Conservation (phyloP, 2,797 vertebrate genomes). For the Dallia pectoralis region DNA sequence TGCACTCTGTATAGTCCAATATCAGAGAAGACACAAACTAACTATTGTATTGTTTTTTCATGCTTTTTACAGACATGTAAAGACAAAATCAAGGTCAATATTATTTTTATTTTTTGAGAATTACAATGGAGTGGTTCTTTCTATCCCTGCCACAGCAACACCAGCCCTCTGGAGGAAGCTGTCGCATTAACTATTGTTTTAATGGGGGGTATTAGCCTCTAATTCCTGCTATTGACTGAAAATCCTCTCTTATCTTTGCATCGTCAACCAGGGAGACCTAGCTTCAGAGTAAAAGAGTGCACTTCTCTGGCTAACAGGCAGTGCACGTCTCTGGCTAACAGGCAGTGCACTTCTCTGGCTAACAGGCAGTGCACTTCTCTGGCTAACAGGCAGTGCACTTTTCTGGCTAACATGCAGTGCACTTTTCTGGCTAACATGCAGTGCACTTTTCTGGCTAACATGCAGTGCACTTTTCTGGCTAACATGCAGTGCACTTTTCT, state of each 20-base stretch:
- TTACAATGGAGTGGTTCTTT: background rate
- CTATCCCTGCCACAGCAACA: conserved; percentile 9
- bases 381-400: conserved; percentile 20
- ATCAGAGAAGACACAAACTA: background rate
- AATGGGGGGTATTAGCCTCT: conserved; percentile 58
- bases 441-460: conserved; percentile 38
- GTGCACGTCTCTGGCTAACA: conserved; percentile 49
- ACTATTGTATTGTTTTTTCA: background rate
- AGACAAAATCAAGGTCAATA: background rate
- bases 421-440: conserved; percentile 46
- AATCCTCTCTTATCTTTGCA: conserved; percentile 49
- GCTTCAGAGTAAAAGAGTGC: background rate
- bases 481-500: conserved; percentile 50
- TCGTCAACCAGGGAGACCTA: conserved; percentile 44
- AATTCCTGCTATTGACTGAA: conserved; percentile 65
- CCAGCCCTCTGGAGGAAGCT: conserved; percentile 47
- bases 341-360: conserved; percentile 46
- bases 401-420: conserved; percentile 53
- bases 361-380: conserved; percentile 43
- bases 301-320: conserved; percentile 39
- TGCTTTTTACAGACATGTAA: background rate
- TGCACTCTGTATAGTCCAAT: too few relatives aligned
- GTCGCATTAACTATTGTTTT: conserved; percentile 39
- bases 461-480: conserved; percentile 41
- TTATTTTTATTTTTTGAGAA: background rate